These are phyloP conservation scores for Drosophila cognata DNA, from an alignment of 2,888 invertebrate genomes.

Conservation along the genomic window DNA sequence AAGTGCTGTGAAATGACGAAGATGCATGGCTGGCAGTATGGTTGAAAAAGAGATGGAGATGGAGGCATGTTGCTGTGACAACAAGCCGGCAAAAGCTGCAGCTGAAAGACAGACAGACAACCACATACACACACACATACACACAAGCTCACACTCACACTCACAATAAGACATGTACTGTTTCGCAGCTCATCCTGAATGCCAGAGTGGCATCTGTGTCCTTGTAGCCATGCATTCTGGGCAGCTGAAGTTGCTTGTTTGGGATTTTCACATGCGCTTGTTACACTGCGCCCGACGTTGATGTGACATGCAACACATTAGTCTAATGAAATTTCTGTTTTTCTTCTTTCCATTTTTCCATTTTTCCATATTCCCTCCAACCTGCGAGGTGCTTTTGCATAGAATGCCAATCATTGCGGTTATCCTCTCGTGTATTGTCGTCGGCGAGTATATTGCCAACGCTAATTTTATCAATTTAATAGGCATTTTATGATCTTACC, in stretches of 20 bases:
- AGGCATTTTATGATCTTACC: slow-evolving; percentile 25
- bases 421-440: slow-evolving; percentile 6
- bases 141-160: slow-evolving; percentile 8
- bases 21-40: slow-evolving; percentile 61
- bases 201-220: slow-evolving; percentile 19
- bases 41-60: slow-evolving; percentile 15
- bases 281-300: slow-evolving; percentile 67
- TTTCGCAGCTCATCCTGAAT: slow-evolving; percentile 30
- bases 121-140: slow-evolving; percentile 15
- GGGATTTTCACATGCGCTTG: slow-evolving; percentile 71
- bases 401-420: slow-evolving; percentile 38
- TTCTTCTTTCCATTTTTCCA: neutral
- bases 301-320: slow-evolving; percentile 79
- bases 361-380: neutral
- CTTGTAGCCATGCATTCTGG: slow-evolving; percentile 37
- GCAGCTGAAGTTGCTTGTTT: slow-evolving; percentile 67
- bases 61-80: slow-evolving; percentile 69
- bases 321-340: slow-evolving; percentile 71
- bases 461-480: slow-evolving; percentile 57
- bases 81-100: slow-evolving; percentile 52
- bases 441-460: slow-evolving; percentile 6
- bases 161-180: slow-evolving; percentile 12
- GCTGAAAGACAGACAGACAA: slow-evolving; percentile 46
- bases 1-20: slow-evolving; percentile 77
- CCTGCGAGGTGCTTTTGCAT: slow-evolving; percentile 10